Percentiles rank a stretch among this genome's conserved stretches.
These are phyloP conservation scores for Chymomyza caudatula DNA, from an alignment of 2,888 invertebrate species.

Conservation along the genomic window DNA sequence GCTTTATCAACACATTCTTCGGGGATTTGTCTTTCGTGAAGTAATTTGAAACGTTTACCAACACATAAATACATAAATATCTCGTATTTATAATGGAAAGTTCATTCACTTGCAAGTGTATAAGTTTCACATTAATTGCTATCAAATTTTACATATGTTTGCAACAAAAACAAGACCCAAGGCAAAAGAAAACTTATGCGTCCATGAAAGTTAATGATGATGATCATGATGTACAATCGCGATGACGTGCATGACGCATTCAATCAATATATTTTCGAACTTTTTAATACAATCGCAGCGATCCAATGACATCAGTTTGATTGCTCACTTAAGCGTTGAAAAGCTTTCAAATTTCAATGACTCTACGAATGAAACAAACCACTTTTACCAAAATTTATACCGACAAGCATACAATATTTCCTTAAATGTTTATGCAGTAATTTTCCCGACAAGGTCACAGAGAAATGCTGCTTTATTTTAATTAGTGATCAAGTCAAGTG, in stretches of 20 bases:
- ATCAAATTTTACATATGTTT: slow-evolving; percentile 24
- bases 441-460: slow-evolving; percentile 36
- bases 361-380: slow-evolving; percentile 6
- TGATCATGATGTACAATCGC: background rate
- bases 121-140: slow-evolving; percentile 3
- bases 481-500: slow-evolving; percentile 54
- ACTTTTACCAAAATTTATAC: background rate
- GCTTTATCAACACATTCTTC: slow-evolving; percentile 55
- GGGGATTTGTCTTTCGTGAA: slow-evolving; percentile 16
- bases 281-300: slow-evolving; percentile 16
- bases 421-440: slow-evolving; percentile 2
- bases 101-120: slow-evolving; percentile 59
- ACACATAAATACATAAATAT: background rate
- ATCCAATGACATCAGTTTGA: slow-evolving; percentile 51
- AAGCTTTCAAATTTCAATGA: slow-evolving; percentile 1
- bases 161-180: background rate
- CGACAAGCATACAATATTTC: background rate
- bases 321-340: slow-evolving; percentile 14
- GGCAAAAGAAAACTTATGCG: background rate
- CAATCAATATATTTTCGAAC: slow-evolving; percentile 17
- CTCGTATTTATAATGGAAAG: slow-evolving; percentile 35
- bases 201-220: background rate
- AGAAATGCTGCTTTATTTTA: slow-evolving; percentile 21
- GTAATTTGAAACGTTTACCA: slow-evolving; percentile 46
- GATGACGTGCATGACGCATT: slow-evolving; percentile 26